Base-by-base conservation (phyloP, 2,888 invertebrate genomes). In the Drosophila fungiperda region DNA sequence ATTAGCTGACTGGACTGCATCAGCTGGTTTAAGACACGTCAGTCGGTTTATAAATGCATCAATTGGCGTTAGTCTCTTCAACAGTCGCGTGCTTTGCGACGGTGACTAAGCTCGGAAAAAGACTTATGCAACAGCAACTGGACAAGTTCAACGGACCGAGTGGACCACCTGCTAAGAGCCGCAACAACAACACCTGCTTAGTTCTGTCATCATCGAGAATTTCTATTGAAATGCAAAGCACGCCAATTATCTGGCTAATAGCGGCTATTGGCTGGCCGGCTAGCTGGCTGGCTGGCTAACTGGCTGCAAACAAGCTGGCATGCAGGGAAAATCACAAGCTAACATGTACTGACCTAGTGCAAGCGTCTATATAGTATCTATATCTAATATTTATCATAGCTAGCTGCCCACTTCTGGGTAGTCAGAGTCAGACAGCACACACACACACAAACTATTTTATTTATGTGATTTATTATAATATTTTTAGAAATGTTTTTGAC, bases 171-270 rank as follows among this genome's bases (percentile, higher is more conserved):
- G 58, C 20, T 45, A n/a, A 17, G 11, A 23, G 20, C 15, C 33
- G 29, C 20, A 49, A 35, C 15, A 23, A 17, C 23, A 29, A 17
- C 49, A 73, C 49, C 59, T 45, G 23, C 17, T 4, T 42, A 3
- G 7, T 32, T 4, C 8, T 11, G 45, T 45, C 3, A 49, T 20
- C 36, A 49, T n/a, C 35, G 42, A 71, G 67, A 68, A 74, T 83
- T 45, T 87, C 78, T 59, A 66, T 73, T 76, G 61, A 75, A 78
- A 73, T 68, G 55, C 65, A 68, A 76, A 57, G 57, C 68, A 35
- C 50, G 72, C 45, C 78, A 76, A 73, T 69, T 74, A 75, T 32
- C 29, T 5, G 11, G 35, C 54, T 54, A 87, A 57, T 68, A 85
- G 59, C 68, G 52, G 26, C 6, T 26, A 26, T 26, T 29, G 29